Evolutionary conservation across 2,113 vertebrate genomes (phyloP), one percentile per base, ranked within the genome.

Genomic region (Notiomystis cincta): DNA sequence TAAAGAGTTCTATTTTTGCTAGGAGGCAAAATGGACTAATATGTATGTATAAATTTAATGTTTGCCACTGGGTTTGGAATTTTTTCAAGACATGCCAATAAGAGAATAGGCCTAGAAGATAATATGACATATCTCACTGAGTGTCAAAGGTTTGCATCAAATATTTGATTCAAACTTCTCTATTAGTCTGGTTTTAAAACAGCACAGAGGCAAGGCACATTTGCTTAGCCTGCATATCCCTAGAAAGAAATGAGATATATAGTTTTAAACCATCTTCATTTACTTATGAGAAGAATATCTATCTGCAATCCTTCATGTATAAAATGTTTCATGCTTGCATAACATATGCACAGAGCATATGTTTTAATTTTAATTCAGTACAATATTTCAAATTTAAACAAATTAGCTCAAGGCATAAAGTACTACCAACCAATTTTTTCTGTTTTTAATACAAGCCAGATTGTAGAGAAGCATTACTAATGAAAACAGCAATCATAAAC

Each of bases 321-420:
- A 69, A 92, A 87, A 79, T 24, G 67, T 35, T 90, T 88, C 2
- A 2, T 56, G 30, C 22, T 60, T 60, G 3, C 57, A 58, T 86
- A 90, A 69, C 89, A 86, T 83, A 82, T 86, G 85, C 50, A 47
- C 25, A 58, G 67, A 90, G 38, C 85, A 96, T 90, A 88, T 90
- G 92, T 80, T 95, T 95, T 81, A 83, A 89, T 95, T 95, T 95
- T 84, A 51, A 20, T 76, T 85, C 82, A 44, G 77, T 48, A 84
- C 69, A 92, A 51, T 92, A 93, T 78, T 92, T 93, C 84, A 82
- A 82, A 89, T 94, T 94, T 87, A 91, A 96, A 84, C 73, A 95
- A 85, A 93, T 94, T 85, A 95, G 54, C 87, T 48, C 37, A 93
- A 87, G 61, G 84, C 92, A 84, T 60, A 40, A 84, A 79, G 27